phyloP scores from a whole-genome alignment of 2,113 vertebrate genomes.

The Sorex fumeus region DNA sequence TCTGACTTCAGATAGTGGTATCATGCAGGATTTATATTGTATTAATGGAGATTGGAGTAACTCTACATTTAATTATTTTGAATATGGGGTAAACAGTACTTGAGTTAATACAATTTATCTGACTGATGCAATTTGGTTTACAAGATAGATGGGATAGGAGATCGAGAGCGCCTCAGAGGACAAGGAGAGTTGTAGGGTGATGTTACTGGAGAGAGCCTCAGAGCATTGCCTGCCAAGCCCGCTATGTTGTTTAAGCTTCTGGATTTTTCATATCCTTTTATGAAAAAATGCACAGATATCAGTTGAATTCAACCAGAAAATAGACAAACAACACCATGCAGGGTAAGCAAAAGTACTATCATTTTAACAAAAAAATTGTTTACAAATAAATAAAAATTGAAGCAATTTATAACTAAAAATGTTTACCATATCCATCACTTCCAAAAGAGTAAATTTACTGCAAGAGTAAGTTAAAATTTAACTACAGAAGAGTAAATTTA shows the following conservation, averaged over 20 bases:
- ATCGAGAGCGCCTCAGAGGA: slow-evolving; percentile 95
- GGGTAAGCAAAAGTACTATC: slow-evolving; percentile 85
- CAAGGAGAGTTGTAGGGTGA: slow-evolving; percentile 97
- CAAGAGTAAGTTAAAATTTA: too few relatives aligned
- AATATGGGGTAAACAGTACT: slow-evolving; percentile 84
- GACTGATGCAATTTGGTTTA: slow-evolving; percentile 89
- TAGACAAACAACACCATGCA: slow-evolving; percentile 92
- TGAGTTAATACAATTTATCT: slow-evolving; percentile 85
- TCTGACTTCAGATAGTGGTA: slow-evolving; percentile 87
- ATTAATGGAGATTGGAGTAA: slow-evolving; percentile 86
- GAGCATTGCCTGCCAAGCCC: slow-evolving; percentile 94
- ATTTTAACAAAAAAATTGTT: slow-evolving; percentile 76
- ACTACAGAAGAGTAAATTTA: slow-evolving; percentile 71
- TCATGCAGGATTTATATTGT: slow-evolving; percentile 88
- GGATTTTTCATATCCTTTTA: slow-evolving; percentile 97
- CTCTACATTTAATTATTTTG: slow-evolving; percentile 87
- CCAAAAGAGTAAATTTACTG: slow-evolving; percentile 73
- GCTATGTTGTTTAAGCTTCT: slow-evolving; percentile 98
- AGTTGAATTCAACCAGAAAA: slow-evolving; percentile 92
- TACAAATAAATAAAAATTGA: slow-evolving; percentile 84
- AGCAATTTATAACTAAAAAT: slow-evolving; percentile 71
- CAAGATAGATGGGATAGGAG: slow-evolving; percentile 97
- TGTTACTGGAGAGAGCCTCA: slow-evolving; percentile 96
- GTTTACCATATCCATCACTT: slow-evolving; percentile 54
- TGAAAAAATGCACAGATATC: slow-evolving; percentile 94